Evolutionary conservation across 2,797 vertebrate genomes (phyloP).

Genomic region (Hoplostethus atlanticus): DNA sequence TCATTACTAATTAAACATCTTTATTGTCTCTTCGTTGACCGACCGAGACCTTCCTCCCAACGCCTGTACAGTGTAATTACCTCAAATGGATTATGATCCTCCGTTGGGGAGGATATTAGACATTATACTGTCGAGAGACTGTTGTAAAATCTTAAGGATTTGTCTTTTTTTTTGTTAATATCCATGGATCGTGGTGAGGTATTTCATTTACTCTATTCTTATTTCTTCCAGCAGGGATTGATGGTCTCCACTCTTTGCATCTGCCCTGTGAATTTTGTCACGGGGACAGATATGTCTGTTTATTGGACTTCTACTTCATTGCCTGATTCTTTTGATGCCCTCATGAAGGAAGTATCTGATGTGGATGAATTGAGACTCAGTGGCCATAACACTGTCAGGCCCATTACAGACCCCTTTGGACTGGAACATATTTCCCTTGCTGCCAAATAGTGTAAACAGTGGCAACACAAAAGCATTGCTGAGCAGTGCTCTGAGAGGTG

Average conservation of each 20-base stretch:
- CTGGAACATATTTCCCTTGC: background rate
- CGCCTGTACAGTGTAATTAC: conserved; percentile 12
- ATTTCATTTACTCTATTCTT: background rate
- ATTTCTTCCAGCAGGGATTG: too few species aligned
- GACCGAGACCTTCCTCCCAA: conserved; percentile 6
- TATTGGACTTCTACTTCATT: too few species aligned
- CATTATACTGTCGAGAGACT: background rate
- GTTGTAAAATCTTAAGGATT: background rate
- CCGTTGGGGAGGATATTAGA: background rate
- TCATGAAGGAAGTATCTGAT: too few species aligned
- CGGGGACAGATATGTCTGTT: too few species aligned
- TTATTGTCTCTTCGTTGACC: conserved; percentile 32
- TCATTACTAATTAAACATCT: conserved; percentile 71
- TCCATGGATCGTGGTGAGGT: background rate
- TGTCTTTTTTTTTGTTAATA: background rate
- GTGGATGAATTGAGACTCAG: background rate
- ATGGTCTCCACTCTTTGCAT: too few species aligned
- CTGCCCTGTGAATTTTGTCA: too few species aligned
- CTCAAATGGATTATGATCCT: conserved; percentile 1
- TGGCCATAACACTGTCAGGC: background rate
- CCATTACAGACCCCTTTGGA: background rate
- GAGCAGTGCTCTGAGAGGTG: background rate
- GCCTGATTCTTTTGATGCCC: too few species aligned
- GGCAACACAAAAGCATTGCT: background rate
- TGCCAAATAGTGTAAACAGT: background rate